These are phyloP conservation scores for Drosophila neoperkinsi DNA, from an alignment of 2,888 invertebrate genomes.

Conservation along the genomic window DNA sequence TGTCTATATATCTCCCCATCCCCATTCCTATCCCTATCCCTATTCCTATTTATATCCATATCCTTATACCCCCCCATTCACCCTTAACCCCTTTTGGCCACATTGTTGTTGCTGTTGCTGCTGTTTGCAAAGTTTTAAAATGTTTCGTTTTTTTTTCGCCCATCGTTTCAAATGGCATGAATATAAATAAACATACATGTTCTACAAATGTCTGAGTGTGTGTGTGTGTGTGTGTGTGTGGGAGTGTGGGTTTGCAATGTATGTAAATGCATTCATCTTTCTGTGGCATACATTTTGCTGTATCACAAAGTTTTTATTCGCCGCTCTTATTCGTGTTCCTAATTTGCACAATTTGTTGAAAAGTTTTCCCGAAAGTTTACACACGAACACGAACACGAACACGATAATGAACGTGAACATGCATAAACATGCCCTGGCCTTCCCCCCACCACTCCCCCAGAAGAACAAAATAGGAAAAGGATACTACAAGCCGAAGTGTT, in stretches of 20 bases:
- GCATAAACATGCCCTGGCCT: background rate
- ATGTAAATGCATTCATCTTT: slow-evolving; percentile 34
- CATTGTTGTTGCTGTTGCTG: slow-evolving; percentile 16
- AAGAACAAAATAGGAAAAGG: no score
- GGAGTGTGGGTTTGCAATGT: slow-evolving; percentile 5
- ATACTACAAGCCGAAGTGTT: background rate
- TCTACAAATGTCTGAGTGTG: background rate
- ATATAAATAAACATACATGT: slow-evolving; percentile 26
- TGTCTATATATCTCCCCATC: background rate
- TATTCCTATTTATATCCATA: no score
- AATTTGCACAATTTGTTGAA: slow-evolving; percentile 62
- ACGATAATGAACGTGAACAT: slow-evolving; percentile 5
- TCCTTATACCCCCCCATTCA: background rate
- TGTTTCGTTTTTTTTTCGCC: slow-evolving; percentile 35
- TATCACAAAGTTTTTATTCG: slow-evolving; percentile 39
- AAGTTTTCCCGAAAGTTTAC: slow-evolving; percentile 31
- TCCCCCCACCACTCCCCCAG: background rate
- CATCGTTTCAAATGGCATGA: slow-evolving; percentile 34
- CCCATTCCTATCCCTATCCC: background rate
- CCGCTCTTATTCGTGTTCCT: slow-evolving; percentile 49
- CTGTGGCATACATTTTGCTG: slow-evolving; percentile 31
- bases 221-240: background rate
- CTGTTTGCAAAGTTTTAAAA: slow-evolving; percentile 46
- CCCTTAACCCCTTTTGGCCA: background rate
- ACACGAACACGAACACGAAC: slow-evolving; percentile 1